These are phyloP conservation scores for Heliconius hewitsoni DNA, from an alignment of 1,140 invertebrate genomes.

Conservation along the genomic window DNA sequence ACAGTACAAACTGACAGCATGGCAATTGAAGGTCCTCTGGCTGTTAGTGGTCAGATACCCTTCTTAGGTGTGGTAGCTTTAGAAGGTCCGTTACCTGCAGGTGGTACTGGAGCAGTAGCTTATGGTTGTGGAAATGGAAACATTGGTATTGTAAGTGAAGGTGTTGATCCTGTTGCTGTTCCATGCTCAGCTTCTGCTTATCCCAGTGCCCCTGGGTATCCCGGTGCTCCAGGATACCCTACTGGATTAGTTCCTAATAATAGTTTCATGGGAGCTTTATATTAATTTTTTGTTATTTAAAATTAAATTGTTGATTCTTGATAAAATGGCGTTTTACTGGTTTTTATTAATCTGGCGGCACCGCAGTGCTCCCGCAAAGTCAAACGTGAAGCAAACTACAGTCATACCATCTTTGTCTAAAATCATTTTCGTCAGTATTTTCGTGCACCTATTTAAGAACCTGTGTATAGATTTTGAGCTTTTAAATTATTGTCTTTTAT, in stretches of 20 bases:
- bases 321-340: neutral
- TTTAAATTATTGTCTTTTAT: no score
- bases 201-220: neutral
- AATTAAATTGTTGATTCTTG: constrained; percentile 26
- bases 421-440: no score
- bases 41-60: constrained; percentile 51
- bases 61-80: constrained; percentile 53
- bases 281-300: constrained; percentile 15
- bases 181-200: neutral
- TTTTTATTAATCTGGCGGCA: neutral
- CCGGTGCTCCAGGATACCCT: neutral
- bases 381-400: no score
- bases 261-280: neutral
- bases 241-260: neutral
- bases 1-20: constrained; percentile 43
- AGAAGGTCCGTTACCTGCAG: constrained; percentile 48
- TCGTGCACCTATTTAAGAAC: no score
- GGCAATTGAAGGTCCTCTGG: constrained; percentile 46
- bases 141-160: constrained; percentile 40
- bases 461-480: no score
- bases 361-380: no score
- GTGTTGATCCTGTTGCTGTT: neutral
- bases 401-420: no score
- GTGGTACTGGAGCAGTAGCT: constrained; percentile 42
- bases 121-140: constrained; percentile 52